Conservation (phyloP, 2,888 invertebrate genomes). For the Cheilosia scutellata region DNA sequence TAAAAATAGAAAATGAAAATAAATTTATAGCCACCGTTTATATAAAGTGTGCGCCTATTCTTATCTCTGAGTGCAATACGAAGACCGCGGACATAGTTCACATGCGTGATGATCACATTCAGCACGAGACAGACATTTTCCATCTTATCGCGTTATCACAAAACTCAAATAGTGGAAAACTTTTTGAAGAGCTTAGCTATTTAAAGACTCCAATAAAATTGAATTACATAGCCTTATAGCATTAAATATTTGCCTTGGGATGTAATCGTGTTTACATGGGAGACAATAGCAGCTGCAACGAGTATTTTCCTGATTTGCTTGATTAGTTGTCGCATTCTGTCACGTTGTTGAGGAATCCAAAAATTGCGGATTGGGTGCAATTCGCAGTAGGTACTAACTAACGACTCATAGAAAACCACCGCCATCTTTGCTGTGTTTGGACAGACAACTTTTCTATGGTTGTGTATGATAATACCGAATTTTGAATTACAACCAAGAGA, state of each 20-base stretch:
- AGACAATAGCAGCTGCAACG: neutral
- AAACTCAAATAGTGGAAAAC: slow-evolving; percentile 46
- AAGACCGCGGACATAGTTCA: slow-evolving; percentile 2
- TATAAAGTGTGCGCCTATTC: slow-evolving; percentile 68
- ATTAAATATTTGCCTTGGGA: neutral
- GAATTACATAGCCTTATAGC: neutral
- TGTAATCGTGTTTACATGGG: neutral
- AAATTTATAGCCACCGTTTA: neutral
- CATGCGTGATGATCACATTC: slow-evolving; percentile 53
- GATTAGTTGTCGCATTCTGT: slow-evolving; percentile 8
- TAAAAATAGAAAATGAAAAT: slow-evolving; percentile 78
- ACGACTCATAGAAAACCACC: too few relatives aligned
- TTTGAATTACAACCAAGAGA: too few relatives aligned
- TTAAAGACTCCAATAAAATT: slow-evolving; percentile 15
- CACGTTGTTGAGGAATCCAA: slow-evolving; percentile 15
- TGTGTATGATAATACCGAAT: too few relatives aligned
- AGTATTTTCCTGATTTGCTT: neutral
- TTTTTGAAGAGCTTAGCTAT: slow-evolving; percentile 26
- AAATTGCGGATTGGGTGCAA: too few relatives aligned
- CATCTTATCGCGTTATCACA: slow-evolving; percentile 45
- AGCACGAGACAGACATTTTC: slow-evolving; percentile 45
- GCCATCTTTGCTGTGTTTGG: too few relatives aligned
- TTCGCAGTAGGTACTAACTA: too few relatives aligned
- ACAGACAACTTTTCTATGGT: too few relatives aligned
- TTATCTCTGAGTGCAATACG: slow-evolving; percentile 61